Evolutionary conservation across 2,113 vertebrate species (phyloP), one percentile per base, ranked within the genome.

Genomic region (Trichomycterus rosablanca): DNA sequence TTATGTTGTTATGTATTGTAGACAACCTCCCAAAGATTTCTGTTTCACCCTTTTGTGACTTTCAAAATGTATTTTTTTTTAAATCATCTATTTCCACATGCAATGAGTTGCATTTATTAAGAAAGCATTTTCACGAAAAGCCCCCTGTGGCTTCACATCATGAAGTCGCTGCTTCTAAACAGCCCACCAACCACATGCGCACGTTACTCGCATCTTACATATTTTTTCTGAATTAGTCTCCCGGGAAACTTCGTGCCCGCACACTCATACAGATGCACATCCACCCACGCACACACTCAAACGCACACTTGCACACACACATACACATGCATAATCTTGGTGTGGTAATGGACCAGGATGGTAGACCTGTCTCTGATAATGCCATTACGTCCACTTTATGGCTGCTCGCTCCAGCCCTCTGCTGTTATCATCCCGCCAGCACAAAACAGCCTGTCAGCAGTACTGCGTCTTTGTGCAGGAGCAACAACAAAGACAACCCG

Each of bases 331-430:
- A 18, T 62, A 68, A 72, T 74, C 59, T 40, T 65, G 64, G 62
- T 28, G 32, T 52, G 26, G 51, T 74, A 67, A 72, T 72, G 66
- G 63, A 26, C 15, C 58, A 63, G 62, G 55, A 65, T 52, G 45
- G 22, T 39, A 78, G 61, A 72, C 55, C 40, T 30, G 59, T 54
- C 62, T 76, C 64, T 74, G 67, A 81, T 80, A 79, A 78, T 78
- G 76, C 73, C 78, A 79, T 85, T 77, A 83, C 71, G 50, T 65
- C 75, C 77, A 70, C 74, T 78, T 73, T 67, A 37, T 63, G 60
- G 57, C 45, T 49, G 67, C 64, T 66, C 56, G 59, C 48, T 53
- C 67, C 20, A 66, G 40, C 54, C 55, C 69, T 68, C 24, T 39
- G 37, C 49, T 40, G 35, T 57, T 73, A 73, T 73, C 66, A 69